Evolutionary conservation across 2,797 vertebrate genomes (phyloP).

Genomic region (Gymnothorax javanicus): DNA sequence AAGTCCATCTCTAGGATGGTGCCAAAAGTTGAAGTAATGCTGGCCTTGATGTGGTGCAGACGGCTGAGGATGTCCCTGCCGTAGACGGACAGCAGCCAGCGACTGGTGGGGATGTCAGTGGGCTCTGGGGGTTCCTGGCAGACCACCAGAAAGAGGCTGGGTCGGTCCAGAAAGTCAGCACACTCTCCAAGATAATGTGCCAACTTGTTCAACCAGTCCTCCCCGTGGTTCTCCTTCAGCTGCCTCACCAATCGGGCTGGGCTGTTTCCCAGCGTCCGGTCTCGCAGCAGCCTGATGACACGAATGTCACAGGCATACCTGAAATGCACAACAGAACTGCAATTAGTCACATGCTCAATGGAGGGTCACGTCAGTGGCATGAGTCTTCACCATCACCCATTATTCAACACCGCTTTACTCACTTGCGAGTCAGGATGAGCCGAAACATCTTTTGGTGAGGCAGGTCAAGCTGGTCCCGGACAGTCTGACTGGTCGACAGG

Average conservation of each 20-base stretch:
- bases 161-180: neutral
- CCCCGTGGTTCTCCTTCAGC: conserved; percentile 22
- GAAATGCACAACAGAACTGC: conserved; percentile 15
- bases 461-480: conserved; percentile 30
- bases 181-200: conserved; percentile 29
- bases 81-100: conserved; percentile 38
- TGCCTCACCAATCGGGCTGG: conserved; percentile 20
- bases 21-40: conserved; percentile 23
- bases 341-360: neutral
- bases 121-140: conserved; percentile 29
- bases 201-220: neutral
- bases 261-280: conserved; percentile 37
- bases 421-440: conserved; percentile 26
- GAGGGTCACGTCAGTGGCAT: neutral
- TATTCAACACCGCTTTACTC: neutral
- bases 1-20: conserved; percentile 39
- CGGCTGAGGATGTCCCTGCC: conserved; percentile 37
- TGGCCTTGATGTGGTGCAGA: conserved; percentile 33
- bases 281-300: conserved; percentile 30
- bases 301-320: conserved; percentile 41
- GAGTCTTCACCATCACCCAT: neutral
- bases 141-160: neutral
- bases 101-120: conserved; percentile 25
- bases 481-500: conserved; percentile 20
- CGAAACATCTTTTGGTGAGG: neutral